Conservation (phyloP, 2,797 vertebrate species). For the Lepus townsendii region DNA sequence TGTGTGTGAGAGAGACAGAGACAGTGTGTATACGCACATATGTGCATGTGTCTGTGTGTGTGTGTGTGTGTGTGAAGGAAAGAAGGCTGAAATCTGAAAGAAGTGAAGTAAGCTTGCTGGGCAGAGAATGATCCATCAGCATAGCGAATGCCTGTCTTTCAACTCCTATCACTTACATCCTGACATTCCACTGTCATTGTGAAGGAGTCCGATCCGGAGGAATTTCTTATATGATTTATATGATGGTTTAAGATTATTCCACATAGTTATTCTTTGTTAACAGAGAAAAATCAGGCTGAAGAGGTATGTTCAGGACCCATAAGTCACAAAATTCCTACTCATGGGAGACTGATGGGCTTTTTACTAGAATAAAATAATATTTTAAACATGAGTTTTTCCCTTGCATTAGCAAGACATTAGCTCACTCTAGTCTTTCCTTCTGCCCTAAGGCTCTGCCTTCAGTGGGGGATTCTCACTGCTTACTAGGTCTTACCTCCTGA, state of each 20-base stretch:
- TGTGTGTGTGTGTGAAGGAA: neutral
- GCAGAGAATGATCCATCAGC: constrained; percentile 31
- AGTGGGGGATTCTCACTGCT: constrained; percentile 24
- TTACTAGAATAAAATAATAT: constrained; percentile 76
- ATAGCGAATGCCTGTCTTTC: constrained; percentile 9
- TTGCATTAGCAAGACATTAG: constrained; percentile 44
- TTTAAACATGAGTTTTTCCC: constrained; percentile 81
- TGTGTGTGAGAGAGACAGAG: no score
- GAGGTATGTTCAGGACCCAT: constrained; percentile 82
- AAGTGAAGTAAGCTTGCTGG: constrained; percentile 59
- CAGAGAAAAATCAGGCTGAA: constrained; percentile 71
- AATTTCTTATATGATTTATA: constrained; percentile 79
- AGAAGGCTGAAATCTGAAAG: constrained; percentile 63
- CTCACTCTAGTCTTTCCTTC: constrained; percentile 18
- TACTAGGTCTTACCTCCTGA: neutral
- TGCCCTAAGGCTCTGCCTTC: neutral
- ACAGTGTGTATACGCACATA: neutral
- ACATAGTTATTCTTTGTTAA: constrained; percentile 82
- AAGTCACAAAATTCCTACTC: constrained; percentile 85
- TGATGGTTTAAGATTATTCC: constrained; percentile 80
- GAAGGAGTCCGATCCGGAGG: constrained; percentile 52
- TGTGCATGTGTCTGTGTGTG: neutral
- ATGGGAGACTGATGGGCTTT: constrained; percentile 79
- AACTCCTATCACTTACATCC: neutral
- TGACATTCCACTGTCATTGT: constrained; percentile 19